Base-by-base conservation (phyloP, 1,140 invertebrate species). In the Caenorhabditis brenneri region DNA sequence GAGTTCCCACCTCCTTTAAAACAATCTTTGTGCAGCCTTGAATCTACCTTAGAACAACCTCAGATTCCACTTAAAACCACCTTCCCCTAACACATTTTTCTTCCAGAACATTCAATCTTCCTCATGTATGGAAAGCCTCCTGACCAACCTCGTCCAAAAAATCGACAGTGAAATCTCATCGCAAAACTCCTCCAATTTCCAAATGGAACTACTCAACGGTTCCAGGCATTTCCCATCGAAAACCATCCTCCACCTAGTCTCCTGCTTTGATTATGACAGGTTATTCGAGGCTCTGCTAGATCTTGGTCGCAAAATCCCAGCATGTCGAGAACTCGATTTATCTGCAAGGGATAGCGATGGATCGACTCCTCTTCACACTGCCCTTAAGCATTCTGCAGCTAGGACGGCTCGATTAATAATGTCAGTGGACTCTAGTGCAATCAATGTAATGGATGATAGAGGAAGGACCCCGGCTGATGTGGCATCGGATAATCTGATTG, bases 371-470 rank as follows among this genome's bases (percentile, higher is more conserved):
- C 49, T 80, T 33, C 53, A 33, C 27, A 55, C 74, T 22, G 65
- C 55, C 5, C n/a, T 22, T 39, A 49, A 24, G 39, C 7, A 82
- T n/a, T 19, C 15, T 27, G 46, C 85, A 1, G 22, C 48, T 6
- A 12, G 81, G 5, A 53, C 33, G 91, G 49, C 19, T 53, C 39
- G 48, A 7, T 22, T 79, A n/a, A 80, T 65, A 31, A 65, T 29
- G 22, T 83, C 55, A 83, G 27, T 46, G 12, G 60, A 60, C 85
- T 79, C 84, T 74, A 85, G 51, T 82, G 84, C 86, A 82, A 53
- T 60, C 69, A 84, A 80, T 86, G 85, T 87, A 80, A 85, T 86
- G 84, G 87, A 81, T 48, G 46, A 60, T 31, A 27, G 69, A 53
- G 82, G 84, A 60, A 53, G 84, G 65, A 82, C 39, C n/a, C 42